Base-by-base conservation (phyloP, 2,888 invertebrate species). In the Tetanocera ferruginea region DNA sequence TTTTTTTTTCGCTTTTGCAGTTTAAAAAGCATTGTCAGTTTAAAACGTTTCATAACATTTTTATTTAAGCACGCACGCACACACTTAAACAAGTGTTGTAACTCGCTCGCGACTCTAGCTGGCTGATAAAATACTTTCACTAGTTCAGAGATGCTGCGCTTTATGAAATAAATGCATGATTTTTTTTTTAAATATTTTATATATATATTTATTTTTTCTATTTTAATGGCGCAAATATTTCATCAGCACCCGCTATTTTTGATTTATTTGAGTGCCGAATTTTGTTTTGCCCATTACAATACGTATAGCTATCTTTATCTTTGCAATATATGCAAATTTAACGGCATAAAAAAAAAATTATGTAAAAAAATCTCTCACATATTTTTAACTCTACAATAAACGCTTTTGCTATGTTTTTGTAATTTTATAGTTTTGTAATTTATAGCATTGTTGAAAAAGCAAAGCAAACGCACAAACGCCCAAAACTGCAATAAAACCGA, bases 31-130 rank as follows among this genome's bases (percentile, higher is more conserved):
- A 69, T 51, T 69, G 69, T 51, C 69, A 69, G 69, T 51, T 51
- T 5, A 49, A 31, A 51, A 19, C 69, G 49, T 69, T 69, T 69
- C 69, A 69, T 69, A 69, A 69, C 69, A 51, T 69, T 69, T 69
- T 51, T 25, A 19, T 17, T 34, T 37, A 37, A 43, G 5, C 67
- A 28, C 14, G 2, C 55, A 28, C 37, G 11, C n/a, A 34, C 11
- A 67, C 8, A 67, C 43, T 3, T 5, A 23, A 4, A 60, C 57
- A 8, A n/a, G n/a, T n/a, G n/a, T n/a, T n/a, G n/a, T n/a, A n/a
- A n/a, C n/a, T n/a, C n/a, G n/a, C n/a, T n/a, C n/a, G n/a, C n/a
- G n/a, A n/a, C n/a, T n/a, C n/a, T n/a, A n/a, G n/a, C n/a, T n/a
- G n/a, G n/a, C n/a, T n/a, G n/a, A n/a, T 11, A 43, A 1, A 11